Conservation (phyloP, 2,113 vertebrate genomes). For the Chlamydotis undulata region DNA sequence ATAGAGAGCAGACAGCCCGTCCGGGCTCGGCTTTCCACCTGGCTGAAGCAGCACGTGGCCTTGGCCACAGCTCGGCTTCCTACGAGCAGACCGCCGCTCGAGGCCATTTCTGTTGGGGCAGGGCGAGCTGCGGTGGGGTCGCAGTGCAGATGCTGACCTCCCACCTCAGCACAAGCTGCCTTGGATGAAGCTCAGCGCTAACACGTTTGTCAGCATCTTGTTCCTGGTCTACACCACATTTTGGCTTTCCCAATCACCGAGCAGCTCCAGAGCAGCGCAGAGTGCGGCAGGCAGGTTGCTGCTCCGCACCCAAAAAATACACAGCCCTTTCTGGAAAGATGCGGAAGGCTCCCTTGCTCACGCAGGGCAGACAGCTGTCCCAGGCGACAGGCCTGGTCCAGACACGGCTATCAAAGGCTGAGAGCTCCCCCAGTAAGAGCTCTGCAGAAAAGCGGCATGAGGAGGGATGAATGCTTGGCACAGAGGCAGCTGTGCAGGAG, state of each 20-base stretch:
- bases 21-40: accelerated
- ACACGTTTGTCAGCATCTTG: accelerated
- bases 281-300: not conserved
- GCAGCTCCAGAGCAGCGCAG: not conserved
- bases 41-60: not conserved
- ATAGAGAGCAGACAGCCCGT: accelerated
- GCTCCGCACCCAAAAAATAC: not conserved
- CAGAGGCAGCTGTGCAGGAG: not conserved
- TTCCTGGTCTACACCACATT: not conserved
- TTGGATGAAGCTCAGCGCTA: not conserved
- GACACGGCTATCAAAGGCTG: not conserved
- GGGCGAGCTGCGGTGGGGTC: not conserved
- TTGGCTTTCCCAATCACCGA: accelerated
- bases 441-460: not conserved
- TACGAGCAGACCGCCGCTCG: accelerated
- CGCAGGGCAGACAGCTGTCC: accelerated
- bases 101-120: not conserved
- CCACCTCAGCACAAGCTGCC: not conserved
- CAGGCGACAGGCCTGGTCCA: not conserved
- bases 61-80: accelerated
- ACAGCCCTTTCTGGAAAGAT: not conserved
- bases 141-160: not conserved
- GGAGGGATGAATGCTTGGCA: not conserved
- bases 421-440: not conserved
- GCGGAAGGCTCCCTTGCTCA: not conserved